Base-by-base conservation (phyloP, 2,888 invertebrate genomes). In the Hesperia comma region DNA sequence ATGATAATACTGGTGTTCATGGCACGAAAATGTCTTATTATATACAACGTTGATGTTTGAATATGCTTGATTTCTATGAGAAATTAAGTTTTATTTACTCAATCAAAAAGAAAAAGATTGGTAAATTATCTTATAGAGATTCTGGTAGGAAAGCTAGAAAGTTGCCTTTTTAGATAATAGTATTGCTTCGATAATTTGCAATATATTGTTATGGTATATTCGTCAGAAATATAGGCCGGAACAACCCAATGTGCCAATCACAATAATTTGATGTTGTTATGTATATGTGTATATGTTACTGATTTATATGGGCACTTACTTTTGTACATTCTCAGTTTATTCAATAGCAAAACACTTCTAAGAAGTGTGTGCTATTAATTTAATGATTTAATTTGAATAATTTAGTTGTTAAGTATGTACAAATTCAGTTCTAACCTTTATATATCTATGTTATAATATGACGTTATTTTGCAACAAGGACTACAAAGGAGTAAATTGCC, bases 361-460 rank as follows among this genome's bases (percentile, higher is more conserved):
- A 83, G 90, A 90, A 90, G 88, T 74, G 79, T 81, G 79, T 77
- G 75, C 71, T 72, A 69, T 71, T 83, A 80, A 64, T 81, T 81
- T 81, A 82, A 79, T 75, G 71, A 75, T 70, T 68, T 68, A 63
- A 71, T 71, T 69, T 74, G n/a, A 57, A n/a, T 63, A 75, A 77
- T 74, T 61, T 75, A 73, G 74, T 77, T 69, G 32, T 14, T 81
- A 81, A 78, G 75, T 70, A 77, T 83, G 79, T 83, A 81, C 82
- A 85, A 83, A 83, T 78, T 78, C 73, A 71, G 63, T 69, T 69
- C 69, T 71, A 54, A 69, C 69, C 43, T 71, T 72, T 75, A 55
- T 73, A 73, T 72, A 71, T 63, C 70, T 71, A 72, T 71, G 69
- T 74, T 67, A 63, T 73, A 71, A 74, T 75, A 70, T 69, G 64